phyloP scores from a whole-genome alignment of 1,140 invertebrate species.

The Hylyphantes graminicola region DNA sequence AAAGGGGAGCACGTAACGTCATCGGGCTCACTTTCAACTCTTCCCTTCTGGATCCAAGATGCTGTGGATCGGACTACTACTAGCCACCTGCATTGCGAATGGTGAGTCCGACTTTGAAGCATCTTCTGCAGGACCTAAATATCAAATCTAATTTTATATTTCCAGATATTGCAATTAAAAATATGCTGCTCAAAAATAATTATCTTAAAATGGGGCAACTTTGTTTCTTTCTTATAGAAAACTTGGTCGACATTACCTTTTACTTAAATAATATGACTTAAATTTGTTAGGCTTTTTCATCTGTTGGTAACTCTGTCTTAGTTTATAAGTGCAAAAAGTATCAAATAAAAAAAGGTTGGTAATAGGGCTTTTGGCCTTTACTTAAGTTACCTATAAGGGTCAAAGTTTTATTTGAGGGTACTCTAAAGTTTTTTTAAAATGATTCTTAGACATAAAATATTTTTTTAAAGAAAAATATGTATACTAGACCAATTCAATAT shows the following conservation, averaged over 20 bases:
- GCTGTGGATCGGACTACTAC: constrained; percentile 51
- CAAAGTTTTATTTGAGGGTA: background rate
- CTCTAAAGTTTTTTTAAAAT: no score
- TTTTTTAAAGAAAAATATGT: no score
- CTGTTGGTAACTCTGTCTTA: background rate
- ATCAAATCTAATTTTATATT: background rate
- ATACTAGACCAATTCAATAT: no score
- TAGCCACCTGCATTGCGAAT: constrained; percentile 25
- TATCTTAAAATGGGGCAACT: background rate
- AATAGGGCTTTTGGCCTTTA: background rate
- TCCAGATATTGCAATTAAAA: background rate
- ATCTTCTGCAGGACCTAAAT: background rate
- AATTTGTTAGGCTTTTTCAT: background rate
- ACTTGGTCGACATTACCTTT: background rate
- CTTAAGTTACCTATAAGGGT: background rate
- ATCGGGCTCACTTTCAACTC: constrained; percentile 29
- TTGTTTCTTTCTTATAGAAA: background rate
- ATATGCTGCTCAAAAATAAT: background rate
- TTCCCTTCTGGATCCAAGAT: constrained; percentile 43
- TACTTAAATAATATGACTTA: background rate
- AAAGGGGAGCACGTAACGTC: constrained; percentile 45
- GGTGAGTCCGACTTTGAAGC: constrained; percentile 36
- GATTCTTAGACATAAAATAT: no score
- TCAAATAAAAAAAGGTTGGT: background rate
- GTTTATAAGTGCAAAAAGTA: background rate